These are phyloP conservation scores for Poicephalus meyeri DNA, from an alignment of 2,113 vertebrate genomes.

Conservation along the genomic window DNA sequence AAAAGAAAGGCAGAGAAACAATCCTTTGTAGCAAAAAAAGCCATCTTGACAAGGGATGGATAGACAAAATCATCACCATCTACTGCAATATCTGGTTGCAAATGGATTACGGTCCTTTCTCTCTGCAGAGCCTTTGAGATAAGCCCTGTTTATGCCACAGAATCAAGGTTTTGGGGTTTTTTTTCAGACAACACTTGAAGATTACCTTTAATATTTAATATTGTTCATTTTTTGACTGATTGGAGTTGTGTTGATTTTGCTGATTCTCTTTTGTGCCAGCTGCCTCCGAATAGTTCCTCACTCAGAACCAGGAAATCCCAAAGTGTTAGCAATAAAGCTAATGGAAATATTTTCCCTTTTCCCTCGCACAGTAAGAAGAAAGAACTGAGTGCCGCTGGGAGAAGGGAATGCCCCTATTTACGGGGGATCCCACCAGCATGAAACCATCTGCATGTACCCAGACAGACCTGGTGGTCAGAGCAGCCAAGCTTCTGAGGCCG, in stretches of 20 bases:
- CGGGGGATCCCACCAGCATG: background rate
- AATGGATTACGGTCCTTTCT: background rate
- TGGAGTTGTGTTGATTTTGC: background rate
- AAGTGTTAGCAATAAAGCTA: background rate
- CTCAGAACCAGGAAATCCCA: background rate
- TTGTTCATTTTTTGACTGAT: background rate
- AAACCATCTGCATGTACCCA: constrained; percentile 17
- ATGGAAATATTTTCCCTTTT: constrained; percentile 35
- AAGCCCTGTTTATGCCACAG: background rate
- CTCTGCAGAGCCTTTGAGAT: background rate
- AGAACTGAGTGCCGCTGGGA: constrained; percentile 32
- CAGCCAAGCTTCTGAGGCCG: constrained; percentile 41
- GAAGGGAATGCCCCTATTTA: constrained; percentile 32
- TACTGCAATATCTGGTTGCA: background rate
- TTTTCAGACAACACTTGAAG: background rate
- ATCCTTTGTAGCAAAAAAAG: too few relatives aligned
- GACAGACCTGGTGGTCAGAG: constrained; percentile 55
- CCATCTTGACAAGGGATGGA: too few relatives aligned
- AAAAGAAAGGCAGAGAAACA: too few relatives aligned
- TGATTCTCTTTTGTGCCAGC: background rate
- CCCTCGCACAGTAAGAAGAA: constrained; percentile 41
- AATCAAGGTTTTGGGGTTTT: background rate
- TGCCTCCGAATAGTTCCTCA: background rate
- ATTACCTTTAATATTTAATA: background rate
- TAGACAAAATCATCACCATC: too few relatives aligned